Base-by-base conservation (phyloP, 2,113 vertebrate genomes). In the Aleadryas rufinucha region DNA sequence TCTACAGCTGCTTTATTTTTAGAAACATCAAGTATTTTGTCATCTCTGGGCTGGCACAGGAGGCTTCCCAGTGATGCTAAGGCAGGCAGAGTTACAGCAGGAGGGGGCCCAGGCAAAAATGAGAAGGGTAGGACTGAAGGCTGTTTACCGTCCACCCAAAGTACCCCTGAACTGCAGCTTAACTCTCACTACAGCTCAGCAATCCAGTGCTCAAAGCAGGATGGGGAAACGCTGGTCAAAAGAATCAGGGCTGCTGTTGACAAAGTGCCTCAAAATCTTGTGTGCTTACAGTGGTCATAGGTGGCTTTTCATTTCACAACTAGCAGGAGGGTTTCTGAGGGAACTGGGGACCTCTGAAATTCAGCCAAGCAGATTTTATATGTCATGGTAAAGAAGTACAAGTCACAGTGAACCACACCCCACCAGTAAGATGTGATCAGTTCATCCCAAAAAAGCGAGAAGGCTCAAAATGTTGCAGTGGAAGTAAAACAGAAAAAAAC, bases 211-310 rank as follows among this genome's bases (percentile, higher is more conserved):
- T 83, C 75, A 56, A 59, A 80, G 63, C 47, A 54, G 35, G 50
- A 79, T 2, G 1, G 57, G 23, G 13, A 92, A 74, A 26, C 0
- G 2, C 2, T 60, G 35, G 27, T 33, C 59, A 68, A 56, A 82
- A 95, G 44, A 75, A 2, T 50, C 11, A 53, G 52, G 66, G 22
- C 23, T 54, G 50, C 41, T 81, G 7, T 1, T 52, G 61, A 63
- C 17, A 22, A 90, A 89, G 26, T 30, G 83, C n/a, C 56, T 23
- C 61, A 68, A 70, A 91, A 84, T 63, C 27, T 42, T 18, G 44
- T 44, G 66, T 66, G 44, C 66, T 8, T 30, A 57, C 57, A 65
- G 22, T 3, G 45, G 42, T 2, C 0, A 0, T 12, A 45, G 42
- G 44, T 16, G 64, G 35, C 20, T 93, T 74, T 44, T 42, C 11